Conservation (phyloP, 2,888 invertebrate genomes). For the Lycocerus yunnanus region DNA sequence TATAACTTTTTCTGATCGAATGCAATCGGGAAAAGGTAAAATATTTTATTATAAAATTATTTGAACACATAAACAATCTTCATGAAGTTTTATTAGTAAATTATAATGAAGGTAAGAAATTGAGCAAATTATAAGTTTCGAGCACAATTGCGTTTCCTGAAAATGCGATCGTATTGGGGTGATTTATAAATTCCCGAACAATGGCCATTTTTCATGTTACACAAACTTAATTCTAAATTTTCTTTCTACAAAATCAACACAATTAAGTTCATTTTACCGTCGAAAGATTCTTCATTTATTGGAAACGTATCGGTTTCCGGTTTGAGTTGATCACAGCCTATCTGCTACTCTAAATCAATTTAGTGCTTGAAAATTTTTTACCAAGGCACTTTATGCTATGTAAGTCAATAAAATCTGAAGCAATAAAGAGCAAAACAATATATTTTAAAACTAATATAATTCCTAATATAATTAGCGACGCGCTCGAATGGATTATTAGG, state of each 20-base stretch:
- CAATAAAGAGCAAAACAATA: no score
- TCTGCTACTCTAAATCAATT: neutral
- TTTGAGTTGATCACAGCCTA: no score
- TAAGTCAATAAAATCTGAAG: neutral
- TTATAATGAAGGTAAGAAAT: neutral
- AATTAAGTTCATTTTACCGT: neutral
- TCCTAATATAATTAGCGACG: neutral
- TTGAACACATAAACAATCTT: neutral
- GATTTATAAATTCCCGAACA: neutral
- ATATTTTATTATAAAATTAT: neutral
- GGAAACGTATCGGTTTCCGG: no score
- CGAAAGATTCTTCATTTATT: neutral
- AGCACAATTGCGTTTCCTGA: no score
- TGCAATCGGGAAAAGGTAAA: no score
- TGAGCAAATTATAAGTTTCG: neutral
- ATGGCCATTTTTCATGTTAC: neutral
- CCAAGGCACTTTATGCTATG: no score
- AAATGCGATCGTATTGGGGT: no score
- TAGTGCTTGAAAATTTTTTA: neutral
- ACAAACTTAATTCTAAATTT: neutral
- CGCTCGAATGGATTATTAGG: neutral
- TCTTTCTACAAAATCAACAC: neutral
- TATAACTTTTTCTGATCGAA: no score
- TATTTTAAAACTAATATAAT: no score
- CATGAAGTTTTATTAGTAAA: neutral